A percentile compares a stretch with the other conserved stretches of the same genome.
Evolutionary conservation across 2,888 invertebrate genomes (phyloP).

Genomic region (Conomelus anceps): DNA sequence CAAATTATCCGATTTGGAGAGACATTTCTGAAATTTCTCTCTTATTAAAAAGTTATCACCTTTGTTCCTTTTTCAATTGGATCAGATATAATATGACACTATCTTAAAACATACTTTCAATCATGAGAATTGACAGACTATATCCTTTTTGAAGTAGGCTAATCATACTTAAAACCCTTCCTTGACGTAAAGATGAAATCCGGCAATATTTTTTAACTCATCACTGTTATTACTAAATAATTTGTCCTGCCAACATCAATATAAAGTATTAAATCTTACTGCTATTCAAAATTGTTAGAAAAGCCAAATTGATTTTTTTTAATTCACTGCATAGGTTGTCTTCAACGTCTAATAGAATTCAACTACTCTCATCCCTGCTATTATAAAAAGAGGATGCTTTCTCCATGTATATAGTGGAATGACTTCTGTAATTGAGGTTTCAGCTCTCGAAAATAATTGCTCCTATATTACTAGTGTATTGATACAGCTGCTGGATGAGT

Average conservation of each 20-base stretch:
- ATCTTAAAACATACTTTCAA: not conserved
- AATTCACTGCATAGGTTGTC: not conserved
- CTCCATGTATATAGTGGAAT: not conserved
- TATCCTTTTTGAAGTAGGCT: not conserved
- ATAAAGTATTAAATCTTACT: not conserved
- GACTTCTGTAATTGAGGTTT: not conserved
- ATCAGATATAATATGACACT: not conserved
- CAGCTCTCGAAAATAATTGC: not conserved
- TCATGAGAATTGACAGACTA: not conserved
- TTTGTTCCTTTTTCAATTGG: not conserved
- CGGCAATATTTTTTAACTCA: not conserved
- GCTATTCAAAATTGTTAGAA: not conserved
- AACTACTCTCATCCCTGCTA: not conserved
- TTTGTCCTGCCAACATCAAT: not conserved
- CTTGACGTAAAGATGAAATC: not conserved
- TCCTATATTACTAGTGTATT: not conserved
- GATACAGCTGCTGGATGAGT: not conserved
- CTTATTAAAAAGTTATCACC: not conserved
- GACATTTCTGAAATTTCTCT: not conserved
- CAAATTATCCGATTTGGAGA: no score
- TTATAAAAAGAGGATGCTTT: not conserved
- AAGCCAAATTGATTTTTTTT: not conserved
- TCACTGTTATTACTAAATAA: not conserved
- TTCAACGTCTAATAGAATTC: not conserved
- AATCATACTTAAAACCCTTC: not conserved